Evolutionary conservation across 2,113 vertebrate genomes (phyloP).

Genomic region (Erpornis zantholeuca): DNA sequence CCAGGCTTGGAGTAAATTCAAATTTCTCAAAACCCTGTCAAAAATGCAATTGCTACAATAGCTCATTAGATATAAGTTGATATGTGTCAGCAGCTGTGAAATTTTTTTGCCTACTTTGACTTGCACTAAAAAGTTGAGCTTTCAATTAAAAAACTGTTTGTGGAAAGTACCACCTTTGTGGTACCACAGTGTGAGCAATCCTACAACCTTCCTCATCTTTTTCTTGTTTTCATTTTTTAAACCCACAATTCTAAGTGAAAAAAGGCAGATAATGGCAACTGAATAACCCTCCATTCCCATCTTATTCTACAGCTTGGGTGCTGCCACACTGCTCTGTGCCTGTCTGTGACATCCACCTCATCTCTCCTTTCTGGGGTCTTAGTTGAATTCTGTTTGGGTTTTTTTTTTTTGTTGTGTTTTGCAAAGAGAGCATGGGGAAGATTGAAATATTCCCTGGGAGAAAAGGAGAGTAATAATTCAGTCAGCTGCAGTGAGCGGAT

Average conservation of each 20-base stretch:
- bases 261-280: fast-evolving
- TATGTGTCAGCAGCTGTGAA: background rate
- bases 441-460: background rate
- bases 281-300: fast-evolving
- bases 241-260: background rate
- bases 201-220: background rate
- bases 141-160: background rate
- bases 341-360: background rate
- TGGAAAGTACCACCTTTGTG: background rate
- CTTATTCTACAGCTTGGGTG: background rate
- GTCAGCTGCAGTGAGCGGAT: background rate
- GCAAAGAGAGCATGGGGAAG: background rate
- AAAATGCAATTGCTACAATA: background rate
- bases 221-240: background rate
- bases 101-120: background rate
- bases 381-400: fast-evolving
- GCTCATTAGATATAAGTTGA: background rate
- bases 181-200: background rate
- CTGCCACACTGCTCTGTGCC: fast-evolving
- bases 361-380: background rate
- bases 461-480: background rate
- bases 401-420: background rate
- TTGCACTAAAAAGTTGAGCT: background rate
- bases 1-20: background rate
- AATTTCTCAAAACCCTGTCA: background rate